phyloP scores from a whole-genome alignment of 2,888 invertebrate species.

The Noctua pronuba region DNA sequence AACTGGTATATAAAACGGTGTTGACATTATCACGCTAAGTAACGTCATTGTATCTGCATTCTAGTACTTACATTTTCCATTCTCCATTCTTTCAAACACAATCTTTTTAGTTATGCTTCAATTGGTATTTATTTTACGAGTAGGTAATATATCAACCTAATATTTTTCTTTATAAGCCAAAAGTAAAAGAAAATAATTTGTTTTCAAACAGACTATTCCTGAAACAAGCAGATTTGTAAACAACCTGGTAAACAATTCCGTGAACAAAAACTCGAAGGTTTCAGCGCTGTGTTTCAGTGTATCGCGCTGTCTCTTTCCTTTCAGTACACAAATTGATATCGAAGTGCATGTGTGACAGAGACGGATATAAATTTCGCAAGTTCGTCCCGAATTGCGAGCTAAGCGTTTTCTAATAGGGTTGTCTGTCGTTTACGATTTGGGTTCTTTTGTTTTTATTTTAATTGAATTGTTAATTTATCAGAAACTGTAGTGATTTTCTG shows the following conservation, averaged over 20 bases:
- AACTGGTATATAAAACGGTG: background rate
- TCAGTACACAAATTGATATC: slow-evolving; percentile 78
- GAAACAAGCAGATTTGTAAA: slow-evolving; percentile 52
- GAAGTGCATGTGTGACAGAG: slow-evolving; percentile 77
- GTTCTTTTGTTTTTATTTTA: slow-evolving; percentile 21
- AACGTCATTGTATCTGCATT: background rate
- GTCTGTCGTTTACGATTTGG: slow-evolving; percentile 64
- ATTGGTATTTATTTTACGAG: background rate
- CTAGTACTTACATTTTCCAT: background rate
- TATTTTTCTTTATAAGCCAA: background rate
- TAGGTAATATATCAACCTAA: background rate
- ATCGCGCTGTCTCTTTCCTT: slow-evolving; percentile 72
- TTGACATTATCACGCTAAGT: background rate
- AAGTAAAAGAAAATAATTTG: slow-evolving; percentile 25
- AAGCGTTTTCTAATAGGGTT: slow-evolving; percentile 78
- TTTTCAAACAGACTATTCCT: slow-evolving; percentile 39
- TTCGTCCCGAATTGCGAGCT: slow-evolving; percentile 70
- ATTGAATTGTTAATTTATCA: slow-evolving; percentile 11
- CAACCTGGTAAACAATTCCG: slow-evolving; percentile 45
- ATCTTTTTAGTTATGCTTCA: background rate
- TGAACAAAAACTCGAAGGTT: slow-evolving; percentile 54
- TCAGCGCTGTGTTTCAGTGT: slow-evolving; percentile 68
- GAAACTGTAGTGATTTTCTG: background rate
- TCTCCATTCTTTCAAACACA: background rate
- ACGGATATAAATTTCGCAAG: slow-evolving; percentile 79